Base-by-base conservation (phyloP, 1,140 invertebrate genomes). In the Popillia japonica region DNA sequence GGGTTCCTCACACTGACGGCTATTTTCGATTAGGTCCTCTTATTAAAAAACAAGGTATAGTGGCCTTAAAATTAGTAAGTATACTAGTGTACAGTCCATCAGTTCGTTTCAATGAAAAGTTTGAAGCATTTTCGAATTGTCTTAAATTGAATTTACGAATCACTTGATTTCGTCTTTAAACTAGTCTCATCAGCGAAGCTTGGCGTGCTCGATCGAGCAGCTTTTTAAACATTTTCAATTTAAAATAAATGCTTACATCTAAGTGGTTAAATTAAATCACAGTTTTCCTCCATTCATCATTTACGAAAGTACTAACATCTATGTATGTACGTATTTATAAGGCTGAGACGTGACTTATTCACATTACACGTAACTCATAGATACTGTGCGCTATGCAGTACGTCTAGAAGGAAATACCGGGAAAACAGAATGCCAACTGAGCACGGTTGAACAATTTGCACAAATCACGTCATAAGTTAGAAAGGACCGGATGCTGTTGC, bases 401-500 rank as follows among this genome's bases (percentile, higher is more conserved):
- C 48, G 48, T 17, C 48, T 14, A n/a, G 3, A 55, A 17, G 48
- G 27, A 17, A 55, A 55, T 55, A 14, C 48, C 48, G 48, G 11
- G 6, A 17, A n/a, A 55, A 55, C 27, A 55, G 14, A 55, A 55
- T n/a, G 48, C 48, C n/a, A 55, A 17, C 48, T 55, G 48, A 55
- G 48, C 48, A 55, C 48, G 48, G 48, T 17, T 17, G 14, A 17
- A 55, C 48, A 55, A 55, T 55, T 55, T 55, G 48, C 48, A 17
- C 48, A 55, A 55, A 55, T 55, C 48, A n/a, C 48, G 48, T 17
- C 48, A 17, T 55, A 55, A 55, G 14, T 20, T 55, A 55, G 48
- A 55, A 55, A 55, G 48, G 48, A 55, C 48, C 48, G 48, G 48
- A 55, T 17, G 48, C 48, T n/a, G 48, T 55, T 55, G 48, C 17